Percentiles rank a stretch among this genome's conserved stretches.
Evolutionary conservation across 2,797 vertebrate species (phyloP).

Genomic region (Falco columbarius): DNA sequence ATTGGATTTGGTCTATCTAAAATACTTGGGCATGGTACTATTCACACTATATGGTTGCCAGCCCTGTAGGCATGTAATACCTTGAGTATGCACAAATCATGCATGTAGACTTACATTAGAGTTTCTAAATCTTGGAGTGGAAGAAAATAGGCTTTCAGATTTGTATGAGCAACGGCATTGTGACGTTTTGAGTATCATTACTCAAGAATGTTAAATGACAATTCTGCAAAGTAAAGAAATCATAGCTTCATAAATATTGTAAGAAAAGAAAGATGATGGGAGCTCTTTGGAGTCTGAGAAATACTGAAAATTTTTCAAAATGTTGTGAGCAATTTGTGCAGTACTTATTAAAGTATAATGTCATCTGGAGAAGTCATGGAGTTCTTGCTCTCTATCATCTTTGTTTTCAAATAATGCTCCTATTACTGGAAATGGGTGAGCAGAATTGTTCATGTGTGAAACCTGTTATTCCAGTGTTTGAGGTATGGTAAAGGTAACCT

Average conservation of each 20-base stretch:
- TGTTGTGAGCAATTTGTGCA: constrained; percentile 16
- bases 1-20: background rate
- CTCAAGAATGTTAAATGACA: constrained; percentile 10
- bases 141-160: background rate
- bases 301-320: constrained; percentile 41
- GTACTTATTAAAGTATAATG: constrained; percentile 31
- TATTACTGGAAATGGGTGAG: background rate
- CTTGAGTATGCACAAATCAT: background rate
- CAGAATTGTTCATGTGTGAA: background rate
- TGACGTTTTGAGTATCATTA: background rate
- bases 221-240: constrained; percentile 28
- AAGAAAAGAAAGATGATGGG: constrained; percentile 38
- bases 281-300: constrained; percentile 34
- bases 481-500: background rate
- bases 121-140: background rate
- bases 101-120: background rate
- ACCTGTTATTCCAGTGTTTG: background rate
- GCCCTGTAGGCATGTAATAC: background rate
- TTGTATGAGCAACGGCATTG: background rate
- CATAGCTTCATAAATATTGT: constrained; percentile 45
- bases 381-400: background rate
- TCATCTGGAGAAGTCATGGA: background rate
- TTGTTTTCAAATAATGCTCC: background rate
- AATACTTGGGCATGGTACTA: background rate
- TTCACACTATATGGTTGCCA: background rate